Conservation (phyloP, 2,113 vertebrate genomes). For the Pelusios castaneus region DNA sequence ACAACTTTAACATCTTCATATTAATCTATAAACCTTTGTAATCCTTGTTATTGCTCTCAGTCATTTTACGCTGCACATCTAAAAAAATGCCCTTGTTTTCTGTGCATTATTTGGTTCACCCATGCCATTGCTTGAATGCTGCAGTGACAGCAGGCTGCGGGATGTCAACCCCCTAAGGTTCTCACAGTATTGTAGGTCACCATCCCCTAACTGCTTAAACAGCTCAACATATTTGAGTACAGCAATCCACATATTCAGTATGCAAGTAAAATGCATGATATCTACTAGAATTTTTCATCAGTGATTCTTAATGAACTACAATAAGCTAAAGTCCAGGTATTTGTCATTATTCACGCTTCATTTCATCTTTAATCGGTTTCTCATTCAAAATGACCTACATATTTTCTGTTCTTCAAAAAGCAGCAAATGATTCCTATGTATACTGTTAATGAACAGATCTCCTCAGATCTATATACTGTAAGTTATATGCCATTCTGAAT, state of each 20-base stretch:
- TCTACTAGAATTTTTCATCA: background rate
- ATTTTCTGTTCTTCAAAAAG: background rate
- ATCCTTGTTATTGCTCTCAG: background rate
- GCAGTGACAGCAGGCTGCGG: slow-evolving; percentile 32
- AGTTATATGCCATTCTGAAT: background rate
- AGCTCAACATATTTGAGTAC: slow-evolving; percentile 10
- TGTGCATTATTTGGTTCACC: slow-evolving; percentile 41
- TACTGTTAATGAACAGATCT: background rate
- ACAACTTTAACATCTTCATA: slow-evolving; percentile 30
- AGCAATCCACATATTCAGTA: background rate
- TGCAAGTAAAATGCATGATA: background rate
- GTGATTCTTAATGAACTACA: background rate
- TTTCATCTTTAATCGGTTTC: slow-evolving; percentile 33
- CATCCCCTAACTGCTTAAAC: background rate
- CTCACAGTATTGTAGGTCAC: background rate
- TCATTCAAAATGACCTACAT: background rate
- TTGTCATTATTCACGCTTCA: background rate
- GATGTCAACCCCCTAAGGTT: background rate
- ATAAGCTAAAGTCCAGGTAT: background rate
- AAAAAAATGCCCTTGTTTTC: slow-evolving; percentile 21
- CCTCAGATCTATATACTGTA: background rate
- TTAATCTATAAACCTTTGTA: slow-evolving; percentile 13
- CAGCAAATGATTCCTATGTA: background rate
- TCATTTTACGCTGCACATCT: slow-evolving; percentile 18
- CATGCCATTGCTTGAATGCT: background rate